These are phyloP conservation scores for Lineus longissimus DNA, from an alignment of 1,140 invertebrate genomes.

Conservation along the genomic window DNA sequence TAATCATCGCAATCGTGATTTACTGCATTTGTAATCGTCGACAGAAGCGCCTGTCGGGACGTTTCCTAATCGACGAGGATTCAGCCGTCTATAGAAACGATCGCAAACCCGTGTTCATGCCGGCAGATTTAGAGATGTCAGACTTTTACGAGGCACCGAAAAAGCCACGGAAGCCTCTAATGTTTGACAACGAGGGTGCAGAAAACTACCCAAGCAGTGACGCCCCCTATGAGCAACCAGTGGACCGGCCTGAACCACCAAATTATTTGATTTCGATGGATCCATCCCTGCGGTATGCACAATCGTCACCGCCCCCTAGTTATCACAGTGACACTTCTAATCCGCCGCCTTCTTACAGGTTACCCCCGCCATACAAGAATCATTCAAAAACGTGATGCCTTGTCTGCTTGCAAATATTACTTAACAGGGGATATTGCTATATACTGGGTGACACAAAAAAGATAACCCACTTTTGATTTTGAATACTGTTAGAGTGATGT, in stretches of 20 bases:
- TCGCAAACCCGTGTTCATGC: slow-evolving; percentile 2
- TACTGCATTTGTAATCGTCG: not conserved
- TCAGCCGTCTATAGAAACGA: not conserved
- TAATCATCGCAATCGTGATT: not conserved
- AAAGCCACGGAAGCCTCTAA: not conserved
- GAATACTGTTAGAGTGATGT: too few species aligned
- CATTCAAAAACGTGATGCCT: not conserved
- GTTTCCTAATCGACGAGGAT: not conserved
- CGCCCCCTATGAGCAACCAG: not conserved
- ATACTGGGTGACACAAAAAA: too few species aligned
- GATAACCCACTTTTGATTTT: too few species aligned
- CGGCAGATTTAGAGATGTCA: not conserved
- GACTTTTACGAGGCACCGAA: not conserved
- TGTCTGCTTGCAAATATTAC: too few species aligned
- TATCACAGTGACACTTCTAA: not conserved
- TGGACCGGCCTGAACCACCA: not conserved
- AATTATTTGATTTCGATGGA: not conserved
- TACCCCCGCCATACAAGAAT: not conserved
- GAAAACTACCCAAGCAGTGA: not conserved
- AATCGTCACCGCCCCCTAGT: not conserved
- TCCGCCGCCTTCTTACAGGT: not conserved
- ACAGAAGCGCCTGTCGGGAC: not conserved
- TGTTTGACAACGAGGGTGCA: slow-evolving; percentile 3
- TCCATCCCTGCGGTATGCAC: not conserved
- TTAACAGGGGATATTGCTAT: too few species aligned